Evolutionary conservation across 1,140 invertebrate species (phyloP).

Genomic region (Holcopasites calliopsidis): DNA sequence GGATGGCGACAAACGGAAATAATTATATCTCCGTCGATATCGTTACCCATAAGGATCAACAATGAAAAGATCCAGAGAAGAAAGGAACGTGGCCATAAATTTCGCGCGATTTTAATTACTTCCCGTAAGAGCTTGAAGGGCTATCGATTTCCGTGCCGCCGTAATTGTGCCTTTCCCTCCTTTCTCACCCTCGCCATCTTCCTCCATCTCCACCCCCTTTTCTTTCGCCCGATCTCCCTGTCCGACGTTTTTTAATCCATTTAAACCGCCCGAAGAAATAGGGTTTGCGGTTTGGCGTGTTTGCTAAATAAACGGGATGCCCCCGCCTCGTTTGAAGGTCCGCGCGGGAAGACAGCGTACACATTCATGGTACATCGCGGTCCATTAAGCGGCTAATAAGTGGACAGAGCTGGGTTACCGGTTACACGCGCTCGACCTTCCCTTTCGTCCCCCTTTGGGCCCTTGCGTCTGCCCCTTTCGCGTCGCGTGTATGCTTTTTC

Average conservation of each 20-base stretch:
- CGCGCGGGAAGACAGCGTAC: conserved; percentile 55
- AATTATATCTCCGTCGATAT: conserved; percentile 1
- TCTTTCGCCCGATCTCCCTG: neutral
- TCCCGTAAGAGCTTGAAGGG: conserved; percentile 41
- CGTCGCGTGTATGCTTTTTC: too few relatives aligned
- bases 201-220: neutral
- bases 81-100: conserved; percentile 51
- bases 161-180: conserved; percentile 41
- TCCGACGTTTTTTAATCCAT: conserved; percentile 44
- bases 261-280: conserved; percentile 58
- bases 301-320: conserved; percentile 63
- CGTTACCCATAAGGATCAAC: conserved; percentile 18
- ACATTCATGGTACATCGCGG: conserved; percentile 59
- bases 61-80: conserved; percentile 4
- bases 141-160: conserved; percentile 57
- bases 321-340: conserved; percentile 59
- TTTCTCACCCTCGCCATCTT: neutral
- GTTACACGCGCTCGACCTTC: conserved; percentile 50
- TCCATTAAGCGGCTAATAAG: conserved; percentile 67
- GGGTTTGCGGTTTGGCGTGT: conserved; percentile 63
- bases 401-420: conserved; percentile 62
- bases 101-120: conserved; percentile 63
- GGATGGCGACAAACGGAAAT: conserved; percentile 10
- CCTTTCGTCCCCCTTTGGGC: neutral
- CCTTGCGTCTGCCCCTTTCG: too few relatives aligned